phyloP scores from a whole-genome alignment of 2,797 vertebrate genomes.

The Scomberomorus guttatus region DNA sequence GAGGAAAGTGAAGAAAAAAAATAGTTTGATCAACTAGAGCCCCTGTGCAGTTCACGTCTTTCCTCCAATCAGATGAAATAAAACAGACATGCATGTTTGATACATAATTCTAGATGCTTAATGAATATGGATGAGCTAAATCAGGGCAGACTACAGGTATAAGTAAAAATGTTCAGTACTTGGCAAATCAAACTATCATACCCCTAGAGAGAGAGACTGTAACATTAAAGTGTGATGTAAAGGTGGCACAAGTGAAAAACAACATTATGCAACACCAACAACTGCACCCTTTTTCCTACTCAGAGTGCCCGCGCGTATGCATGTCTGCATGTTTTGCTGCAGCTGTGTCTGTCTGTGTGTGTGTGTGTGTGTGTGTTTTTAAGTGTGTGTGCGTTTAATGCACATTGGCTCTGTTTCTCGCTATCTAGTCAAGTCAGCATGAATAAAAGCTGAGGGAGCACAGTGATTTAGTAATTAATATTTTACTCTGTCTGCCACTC shows the following conservation, averaged over 20 bases:
- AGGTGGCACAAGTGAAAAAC: slow-evolving; percentile 18
- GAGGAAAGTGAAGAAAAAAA: not conserved
- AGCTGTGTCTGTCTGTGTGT: slow-evolving; percentile 21
- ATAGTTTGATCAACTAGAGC: not conserved
- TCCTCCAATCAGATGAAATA: not conserved
- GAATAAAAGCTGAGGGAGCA: slow-evolving; percentile 80
- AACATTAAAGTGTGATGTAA: slow-evolving; percentile 1
- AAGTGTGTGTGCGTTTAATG: slow-evolving; percentile 33
- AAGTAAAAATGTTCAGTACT: not conserved
- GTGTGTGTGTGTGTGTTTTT: slow-evolving; percentile 17
- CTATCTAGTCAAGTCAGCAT: slow-evolving; percentile 81
- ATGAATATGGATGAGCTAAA: not conserved
- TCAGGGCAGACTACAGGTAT: slow-evolving; percentile 7
- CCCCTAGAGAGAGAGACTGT: not conserved
- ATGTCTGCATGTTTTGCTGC: slow-evolving; percentile 56
- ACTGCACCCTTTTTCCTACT: not conserved
- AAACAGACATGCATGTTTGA: not conserved
- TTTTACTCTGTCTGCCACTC: slow-evolving; percentile 84
- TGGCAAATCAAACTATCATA: not conserved
- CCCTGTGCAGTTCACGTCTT: not conserved
- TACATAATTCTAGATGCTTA: not conserved
- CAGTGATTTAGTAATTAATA: slow-evolving; percentile 86
- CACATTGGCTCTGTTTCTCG: slow-evolving; percentile 71
- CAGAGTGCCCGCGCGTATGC: slow-evolving; percentile 24
- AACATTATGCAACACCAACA: slow-evolving; percentile 32